Conservation (phyloP, 2,113 vertebrate species). For the Dinomys branickii region DNA sequence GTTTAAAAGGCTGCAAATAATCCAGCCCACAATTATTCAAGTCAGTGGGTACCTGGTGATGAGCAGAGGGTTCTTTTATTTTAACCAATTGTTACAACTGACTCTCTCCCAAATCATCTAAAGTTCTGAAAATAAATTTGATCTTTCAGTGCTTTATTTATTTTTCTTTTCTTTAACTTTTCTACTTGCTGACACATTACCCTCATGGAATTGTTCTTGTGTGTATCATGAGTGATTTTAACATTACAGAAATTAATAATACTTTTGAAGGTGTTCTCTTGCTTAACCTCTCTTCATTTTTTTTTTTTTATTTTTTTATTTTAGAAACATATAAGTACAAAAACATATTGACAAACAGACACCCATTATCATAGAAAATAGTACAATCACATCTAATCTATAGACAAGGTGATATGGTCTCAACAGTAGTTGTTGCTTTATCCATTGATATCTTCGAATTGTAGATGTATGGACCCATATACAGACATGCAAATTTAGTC, state of each 20-base stretch:
- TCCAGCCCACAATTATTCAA: not conserved
- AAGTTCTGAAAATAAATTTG: not conserved
- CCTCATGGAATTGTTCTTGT: not conserved
- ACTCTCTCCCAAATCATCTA: not conserved
- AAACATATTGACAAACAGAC: too few relatives aligned
- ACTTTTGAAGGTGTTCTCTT: not conserved
- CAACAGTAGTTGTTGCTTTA: too few relatives aligned
- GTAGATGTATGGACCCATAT: too few relatives aligned
- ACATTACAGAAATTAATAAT: not conserved
- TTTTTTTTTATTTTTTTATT: too few relatives aligned
- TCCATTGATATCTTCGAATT: too few relatives aligned
- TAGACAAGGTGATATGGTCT: too few relatives aligned
- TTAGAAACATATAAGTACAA: too few relatives aligned
- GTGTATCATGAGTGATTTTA: not conserved
- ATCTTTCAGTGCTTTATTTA: not conserved
- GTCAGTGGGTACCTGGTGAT: not conserved
- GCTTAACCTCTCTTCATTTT: not conserved
- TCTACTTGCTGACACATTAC: not conserved
- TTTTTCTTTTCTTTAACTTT: not conserved
- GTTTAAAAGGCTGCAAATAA: not conserved
- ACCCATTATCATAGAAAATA: too few relatives aligned
- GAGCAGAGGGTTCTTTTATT: not conserved
- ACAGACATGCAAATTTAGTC: too few relatives aligned
- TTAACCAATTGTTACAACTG: slow-evolving; percentile 16
- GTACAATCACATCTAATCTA: too few relatives aligned